Evolutionary conservation across 2,797 vertebrate species (phyloP).

Genomic region (Enteromius viviparus): DNA sequence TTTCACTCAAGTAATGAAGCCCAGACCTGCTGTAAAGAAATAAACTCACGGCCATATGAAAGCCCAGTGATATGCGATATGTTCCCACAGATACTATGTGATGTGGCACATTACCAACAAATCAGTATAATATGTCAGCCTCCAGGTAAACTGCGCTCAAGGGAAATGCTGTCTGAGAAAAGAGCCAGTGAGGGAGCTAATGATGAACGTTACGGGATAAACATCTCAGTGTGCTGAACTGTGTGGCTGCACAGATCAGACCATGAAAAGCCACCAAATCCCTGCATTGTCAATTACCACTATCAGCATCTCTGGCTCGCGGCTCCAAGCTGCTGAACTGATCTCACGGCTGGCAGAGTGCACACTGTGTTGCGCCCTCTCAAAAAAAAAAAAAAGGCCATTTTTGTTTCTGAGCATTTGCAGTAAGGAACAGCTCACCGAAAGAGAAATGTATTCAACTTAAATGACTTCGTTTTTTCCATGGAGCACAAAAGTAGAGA

Average conservation of each 20-base stretch:
- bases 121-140: conserved; percentile 51
- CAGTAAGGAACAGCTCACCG: background rate
- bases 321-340: conserved; percentile 39
- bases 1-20: conserved; percentile 9
- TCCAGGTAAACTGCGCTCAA: conserved; percentile 48
- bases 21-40: background rate
- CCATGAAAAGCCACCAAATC: conserved; percentile 42
- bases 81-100: conserved; percentile 21
- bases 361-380: background rate
- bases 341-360: conserved; percentile 30
- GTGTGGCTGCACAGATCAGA: conserved; percentile 10
- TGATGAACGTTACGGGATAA: conserved; percentile 44
- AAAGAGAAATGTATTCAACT: background rate
- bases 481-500: background rate
- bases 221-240: conserved; percentile 45
- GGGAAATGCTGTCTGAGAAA: conserved; percentile 43
- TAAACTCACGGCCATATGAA: conserved; percentile 19
- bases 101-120: conserved; percentile 41
- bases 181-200: conserved; percentile 38
- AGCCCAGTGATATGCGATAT: background rate
- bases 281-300: conserved; percentile 51
- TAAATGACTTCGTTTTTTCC: background rate
- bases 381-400: background rate
- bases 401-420: conserved; percentile 17
- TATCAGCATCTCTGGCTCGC: conserved; percentile 37